Percentiles rank a stretch among this genome's conserved stretches.
These are phyloP conservation scores for Hydrocynus forskahlii DNA, from an alignment of 2,797 vertebrate species.

Conservation along the genomic window DNA sequence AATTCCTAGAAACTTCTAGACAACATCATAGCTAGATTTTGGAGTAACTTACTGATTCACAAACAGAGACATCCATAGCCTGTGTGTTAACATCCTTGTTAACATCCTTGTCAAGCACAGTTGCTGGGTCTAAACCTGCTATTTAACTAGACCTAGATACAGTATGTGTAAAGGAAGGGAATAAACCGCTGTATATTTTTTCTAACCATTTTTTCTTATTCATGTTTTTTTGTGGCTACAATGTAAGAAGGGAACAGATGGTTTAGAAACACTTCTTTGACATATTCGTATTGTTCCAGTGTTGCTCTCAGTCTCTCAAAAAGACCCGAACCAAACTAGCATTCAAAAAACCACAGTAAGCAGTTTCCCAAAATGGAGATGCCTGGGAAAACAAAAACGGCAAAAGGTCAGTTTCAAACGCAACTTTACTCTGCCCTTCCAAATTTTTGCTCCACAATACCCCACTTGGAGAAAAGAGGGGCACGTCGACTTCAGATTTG, in stretches of 20 bases:
- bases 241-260: background rate
- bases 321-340: no score
- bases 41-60: no score
- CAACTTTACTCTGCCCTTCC: background rate
- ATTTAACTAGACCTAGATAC: no score
- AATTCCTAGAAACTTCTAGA: no score
- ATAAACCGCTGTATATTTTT: background rate
- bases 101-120: no score
- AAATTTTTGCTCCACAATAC: background rate
- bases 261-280: background rate
- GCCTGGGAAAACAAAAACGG: background rate
- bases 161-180: background rate
- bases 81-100: no score
- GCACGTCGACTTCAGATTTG: background rate
- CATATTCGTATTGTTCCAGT: background rate
- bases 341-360: background rate
- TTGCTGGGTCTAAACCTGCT: no score
- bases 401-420: background rate
- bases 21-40: no score
- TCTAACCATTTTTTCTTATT: background rate
- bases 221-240: no score
- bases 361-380: slow-evolving; percentile 10
- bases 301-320: background rate
- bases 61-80: no score
- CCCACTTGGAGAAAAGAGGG: background rate